phyloP scores from a whole-genome alignment of 2,888 invertebrate genomes.

The Drosophila affinis region DNA sequence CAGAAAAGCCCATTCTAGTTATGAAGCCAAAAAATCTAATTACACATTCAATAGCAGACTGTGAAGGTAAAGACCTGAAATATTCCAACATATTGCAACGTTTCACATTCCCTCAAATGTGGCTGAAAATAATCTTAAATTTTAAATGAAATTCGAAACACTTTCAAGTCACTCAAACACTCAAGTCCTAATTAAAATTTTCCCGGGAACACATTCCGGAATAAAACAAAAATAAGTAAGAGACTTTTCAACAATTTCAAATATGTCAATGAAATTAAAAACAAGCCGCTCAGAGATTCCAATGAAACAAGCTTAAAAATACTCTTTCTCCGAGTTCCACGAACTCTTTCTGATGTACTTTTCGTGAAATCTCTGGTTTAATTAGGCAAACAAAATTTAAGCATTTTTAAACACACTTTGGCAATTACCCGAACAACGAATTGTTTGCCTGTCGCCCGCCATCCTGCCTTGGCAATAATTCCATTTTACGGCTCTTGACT shows the following conservation, averaged over 20 bases:
- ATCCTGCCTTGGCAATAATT: slow-evolving; percentile 17
- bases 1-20: neutral
- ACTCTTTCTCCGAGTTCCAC: neutral
- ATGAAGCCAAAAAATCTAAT: too few relatives aligned
- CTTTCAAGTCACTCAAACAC: neutral
- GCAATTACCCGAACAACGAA: slow-evolving; percentile 24
- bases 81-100: neutral
- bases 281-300: neutral
- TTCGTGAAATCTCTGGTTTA: slow-evolving; percentile 15
- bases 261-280: neutral
- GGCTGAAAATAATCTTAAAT: neutral
- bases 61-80: neutral
- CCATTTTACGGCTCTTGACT: slow-evolving; percentile 34
- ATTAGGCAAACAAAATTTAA: slow-evolving; percentile 11
- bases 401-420: slow-evolving; percentile 19
- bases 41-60: too few relatives aligned
- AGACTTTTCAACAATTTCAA: neutral
- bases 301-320: slow-evolving; percentile 8
- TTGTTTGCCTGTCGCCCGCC: neutral
- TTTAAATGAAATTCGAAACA: neutral
- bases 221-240: neutral
- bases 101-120: too few relatives aligned
- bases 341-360: neutral
- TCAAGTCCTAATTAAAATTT: slow-evolving; percentile 31
- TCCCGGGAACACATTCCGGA: neutral